phyloP scores from a whole-genome alignment of 1,140 invertebrate genomes.

The Nephila pilipes region DNA sequence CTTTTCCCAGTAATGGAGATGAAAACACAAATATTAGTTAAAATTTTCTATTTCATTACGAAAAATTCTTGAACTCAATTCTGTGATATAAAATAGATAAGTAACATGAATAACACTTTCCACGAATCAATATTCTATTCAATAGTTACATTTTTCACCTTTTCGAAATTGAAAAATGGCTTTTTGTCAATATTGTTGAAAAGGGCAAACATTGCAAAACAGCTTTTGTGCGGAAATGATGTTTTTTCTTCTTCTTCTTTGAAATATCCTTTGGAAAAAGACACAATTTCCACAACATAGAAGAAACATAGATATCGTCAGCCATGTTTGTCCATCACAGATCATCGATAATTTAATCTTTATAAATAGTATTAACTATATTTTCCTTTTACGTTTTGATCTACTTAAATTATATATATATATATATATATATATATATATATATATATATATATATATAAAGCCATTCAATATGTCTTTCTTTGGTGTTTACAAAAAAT shows the following conservation, averaged over 20 bases:
- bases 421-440: no score
- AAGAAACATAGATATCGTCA: background rate
- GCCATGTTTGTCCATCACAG: background rate
- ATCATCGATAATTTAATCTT: no score
- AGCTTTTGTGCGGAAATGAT: background rate
- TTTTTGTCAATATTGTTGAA: slow-evolving; percentile 50
- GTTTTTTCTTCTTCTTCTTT: background rate
- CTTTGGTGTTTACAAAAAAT: no score
- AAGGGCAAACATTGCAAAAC: slow-evolving; percentile 41
- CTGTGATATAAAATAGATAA: background rate
- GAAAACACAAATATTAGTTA: no score
- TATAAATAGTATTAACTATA: no score
- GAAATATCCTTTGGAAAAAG: background rate
- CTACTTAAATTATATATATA: no score
- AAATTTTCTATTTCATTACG: background rate
- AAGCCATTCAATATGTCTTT: no score
- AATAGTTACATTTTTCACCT: background rate
- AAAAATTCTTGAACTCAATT: background rate
- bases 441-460: no score
- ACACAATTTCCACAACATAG: background rate
- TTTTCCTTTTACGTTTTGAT: no score
- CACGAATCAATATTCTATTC: background rate
- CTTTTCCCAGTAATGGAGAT: no score
- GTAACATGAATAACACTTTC: background rate
- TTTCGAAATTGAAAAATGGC: background rate